phyloP scores from a whole-genome alignment of 1,140 invertebrate genomes.

The Psilanteris sp. region DNA sequence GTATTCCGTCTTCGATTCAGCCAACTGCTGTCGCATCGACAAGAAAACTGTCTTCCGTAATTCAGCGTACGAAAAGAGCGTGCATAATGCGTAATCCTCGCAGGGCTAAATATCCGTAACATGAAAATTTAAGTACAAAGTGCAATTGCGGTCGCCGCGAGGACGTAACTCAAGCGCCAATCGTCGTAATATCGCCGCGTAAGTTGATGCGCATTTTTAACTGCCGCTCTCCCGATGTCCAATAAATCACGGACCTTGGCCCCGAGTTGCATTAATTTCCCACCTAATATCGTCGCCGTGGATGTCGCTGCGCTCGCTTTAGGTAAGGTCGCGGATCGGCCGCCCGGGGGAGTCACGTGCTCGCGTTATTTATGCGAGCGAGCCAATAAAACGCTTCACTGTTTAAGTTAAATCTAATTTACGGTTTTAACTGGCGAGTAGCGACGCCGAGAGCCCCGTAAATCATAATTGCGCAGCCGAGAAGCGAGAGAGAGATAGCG shows the following conservation, averaged over 20 bases:
- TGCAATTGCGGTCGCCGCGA: constrained; percentile 63
- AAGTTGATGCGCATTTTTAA: constrained; percentile 51
- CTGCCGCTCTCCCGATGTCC: constrained; percentile 31
- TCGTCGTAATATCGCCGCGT: constrained; percentile 58
- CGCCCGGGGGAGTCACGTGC: constrained; percentile 50
- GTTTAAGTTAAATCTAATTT: constrained; percentile 69
- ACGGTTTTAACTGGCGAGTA: constrained; percentile 61
- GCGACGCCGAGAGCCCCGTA: constrained; percentile 56
- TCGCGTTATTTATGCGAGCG: constrained; percentile 62
- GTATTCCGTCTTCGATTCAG: background rate
- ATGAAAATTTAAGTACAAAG: constrained; percentile 65
- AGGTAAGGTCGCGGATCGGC: constrained; percentile 50
- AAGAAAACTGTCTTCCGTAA: constrained; percentile 51
- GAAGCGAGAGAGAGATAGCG: constrained; percentile 17
- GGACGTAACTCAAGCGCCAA: constrained; percentile 63
- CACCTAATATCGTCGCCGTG: constrained; percentile 61
- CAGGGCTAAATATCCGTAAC: constrained; percentile 63
- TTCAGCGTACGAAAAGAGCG: constrained; percentile 61
- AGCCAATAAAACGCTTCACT: constrained; percentile 65
- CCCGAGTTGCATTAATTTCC: constrained; percentile 60
- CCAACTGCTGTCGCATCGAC: constrained; percentile 8
- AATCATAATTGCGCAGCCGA: constrained; percentile 61
- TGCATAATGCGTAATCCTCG: constrained; percentile 59
- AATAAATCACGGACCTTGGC: constrained; percentile 64
- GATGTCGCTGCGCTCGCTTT: constrained; percentile 55